phyloP scores from a whole-genome alignment of 2,888 invertebrate genomes.

The Xanthia togata region DNA sequence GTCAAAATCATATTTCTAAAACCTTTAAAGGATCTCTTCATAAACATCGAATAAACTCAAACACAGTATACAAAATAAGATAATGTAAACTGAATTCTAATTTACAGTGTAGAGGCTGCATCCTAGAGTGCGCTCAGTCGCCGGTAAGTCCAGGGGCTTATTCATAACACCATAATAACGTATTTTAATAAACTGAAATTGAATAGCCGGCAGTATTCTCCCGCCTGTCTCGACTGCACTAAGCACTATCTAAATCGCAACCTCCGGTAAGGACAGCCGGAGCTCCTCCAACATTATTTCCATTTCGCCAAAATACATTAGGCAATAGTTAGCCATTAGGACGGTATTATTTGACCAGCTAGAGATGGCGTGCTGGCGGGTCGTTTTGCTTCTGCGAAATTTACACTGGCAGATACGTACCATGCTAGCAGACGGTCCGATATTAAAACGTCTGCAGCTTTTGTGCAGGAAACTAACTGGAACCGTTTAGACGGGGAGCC shows the following conservation, averaged over 20 bases:
- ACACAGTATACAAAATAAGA: slow-evolving; percentile 36
- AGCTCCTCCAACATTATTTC: slow-evolving; percentile 80
- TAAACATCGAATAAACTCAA: slow-evolving; percentile 2
- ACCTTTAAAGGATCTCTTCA: not conserved
- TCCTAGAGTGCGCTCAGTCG: slow-evolving; percentile 49
- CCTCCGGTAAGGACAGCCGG: slow-evolving; percentile 77
- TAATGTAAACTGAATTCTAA: slow-evolving; percentile 52
- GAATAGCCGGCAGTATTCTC: slow-evolving; percentile 76
- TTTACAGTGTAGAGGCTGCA: slow-evolving; percentile 27
- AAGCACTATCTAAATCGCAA: slow-evolving; percentile 84
- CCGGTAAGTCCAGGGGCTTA: slow-evolving; percentile 57
- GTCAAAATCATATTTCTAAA: not conserved
- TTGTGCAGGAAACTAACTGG: slow-evolving; percentile 87
- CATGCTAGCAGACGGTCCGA: slow-evolving; percentile 81
- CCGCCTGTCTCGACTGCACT: slow-evolving; percentile 75
- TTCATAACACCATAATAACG: slow-evolving; percentile 70
- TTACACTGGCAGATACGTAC: slow-evolving; percentile 85
- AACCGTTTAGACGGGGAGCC: slow-evolving; percentile 82
- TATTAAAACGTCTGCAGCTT: slow-evolving; percentile 89
- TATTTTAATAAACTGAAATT: slow-evolving; percentile 83
- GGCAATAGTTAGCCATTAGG: slow-evolving; percentile 88
- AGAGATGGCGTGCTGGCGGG: slow-evolving; percentile 86
- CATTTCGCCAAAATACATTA: slow-evolving; percentile 88
- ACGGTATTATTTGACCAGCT: slow-evolving; percentile 88
- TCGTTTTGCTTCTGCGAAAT: slow-evolving; percentile 85